Percentiles rank a stretch among this genome's conserved stretches.
Conservation (phyloP, 1,140 invertebrate genomes). For the Colletes gigas region DNA sequence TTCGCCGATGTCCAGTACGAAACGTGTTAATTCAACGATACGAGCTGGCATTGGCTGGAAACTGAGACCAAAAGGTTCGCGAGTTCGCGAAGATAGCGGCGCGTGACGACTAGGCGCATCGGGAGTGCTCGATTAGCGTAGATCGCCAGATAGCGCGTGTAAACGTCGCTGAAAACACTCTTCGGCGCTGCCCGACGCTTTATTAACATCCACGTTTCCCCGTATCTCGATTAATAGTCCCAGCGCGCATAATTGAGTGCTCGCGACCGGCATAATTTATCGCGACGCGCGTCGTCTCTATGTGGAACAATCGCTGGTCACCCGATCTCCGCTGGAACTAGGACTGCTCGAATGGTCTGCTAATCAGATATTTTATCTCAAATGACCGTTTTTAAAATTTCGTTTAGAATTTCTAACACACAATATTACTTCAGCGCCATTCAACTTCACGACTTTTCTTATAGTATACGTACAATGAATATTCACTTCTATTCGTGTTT, state of each 20-base stretch:
- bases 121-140: slow-evolving; percentile 61
- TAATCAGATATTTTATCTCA: too few species aligned
- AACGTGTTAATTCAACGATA: not conserved
- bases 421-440: too few species aligned
- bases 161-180: slow-evolving; percentile 56
- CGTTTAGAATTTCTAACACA: too few species aligned
- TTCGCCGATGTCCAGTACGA: too few species aligned
- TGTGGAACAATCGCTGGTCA: slow-evolving; percentile 45
- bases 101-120: slow-evolving; percentile 50
- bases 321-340: too few species aligned
- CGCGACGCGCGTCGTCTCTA: slow-evolving; percentile 26
- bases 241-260: slow-evolving; percentile 56
- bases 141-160: slow-evolving; percentile 60
- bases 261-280: slow-evolving; percentile 58
- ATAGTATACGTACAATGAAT: too few species aligned
- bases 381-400: too few species aligned
- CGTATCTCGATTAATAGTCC: slow-evolving; percentile 64
- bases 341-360: too few species aligned
- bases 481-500: too few species aligned
- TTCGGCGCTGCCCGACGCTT: slow-evolving; percentile 28
- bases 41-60: not conserved
- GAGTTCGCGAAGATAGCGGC: slow-evolving; percentile 30
- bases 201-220: slow-evolving; percentile 61
- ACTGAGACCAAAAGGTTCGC: not conserved
- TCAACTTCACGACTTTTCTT: too few species aligned